Percentiles rank a stretch among this genome's conserved stretches.
Conservation (phyloP, 2,888 invertebrate species). For the Agapostemon virescens region DNA sequence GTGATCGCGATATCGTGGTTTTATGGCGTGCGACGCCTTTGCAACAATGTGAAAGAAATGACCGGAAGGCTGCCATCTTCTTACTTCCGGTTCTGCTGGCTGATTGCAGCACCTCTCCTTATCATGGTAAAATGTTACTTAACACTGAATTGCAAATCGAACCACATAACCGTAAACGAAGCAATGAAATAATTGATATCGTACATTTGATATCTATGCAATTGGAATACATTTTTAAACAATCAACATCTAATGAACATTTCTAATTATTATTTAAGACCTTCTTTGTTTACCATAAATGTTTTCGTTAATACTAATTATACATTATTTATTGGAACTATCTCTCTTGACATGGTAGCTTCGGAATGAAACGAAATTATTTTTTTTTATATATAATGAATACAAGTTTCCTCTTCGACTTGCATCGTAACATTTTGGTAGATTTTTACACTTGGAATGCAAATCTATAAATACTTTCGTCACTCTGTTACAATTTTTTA, state of each 20-base stretch:
- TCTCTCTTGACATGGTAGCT: no score
- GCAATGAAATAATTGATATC: background rate
- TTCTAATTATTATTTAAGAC: no score
- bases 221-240: background rate
- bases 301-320: no score
- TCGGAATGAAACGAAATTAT: no score
- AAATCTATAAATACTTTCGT: no score
- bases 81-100: conserved; percentile 94
- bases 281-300: no score
- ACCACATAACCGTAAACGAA: background rate
- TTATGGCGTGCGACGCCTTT: conserved; percentile 91
- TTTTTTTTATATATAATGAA: no score
- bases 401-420: no score
- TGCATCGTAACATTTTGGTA: no score
- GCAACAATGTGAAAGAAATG: conserved; percentile 94
- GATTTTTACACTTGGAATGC: no score
- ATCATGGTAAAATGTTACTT: conserved; percentile 83
- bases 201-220: background rate
- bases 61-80: conserved; percentile 90
- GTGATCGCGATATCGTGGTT: conserved; percentile 95
- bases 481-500: no score
- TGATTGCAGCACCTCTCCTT: conserved; percentile 89
- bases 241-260: background rate
- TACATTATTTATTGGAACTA: no score
- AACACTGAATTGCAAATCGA: background rate